These are phyloP conservation scores for Dromiciops gliroides DNA, from an alignment of 2,113 vertebrate species.

Conservation along the genomic window DNA sequence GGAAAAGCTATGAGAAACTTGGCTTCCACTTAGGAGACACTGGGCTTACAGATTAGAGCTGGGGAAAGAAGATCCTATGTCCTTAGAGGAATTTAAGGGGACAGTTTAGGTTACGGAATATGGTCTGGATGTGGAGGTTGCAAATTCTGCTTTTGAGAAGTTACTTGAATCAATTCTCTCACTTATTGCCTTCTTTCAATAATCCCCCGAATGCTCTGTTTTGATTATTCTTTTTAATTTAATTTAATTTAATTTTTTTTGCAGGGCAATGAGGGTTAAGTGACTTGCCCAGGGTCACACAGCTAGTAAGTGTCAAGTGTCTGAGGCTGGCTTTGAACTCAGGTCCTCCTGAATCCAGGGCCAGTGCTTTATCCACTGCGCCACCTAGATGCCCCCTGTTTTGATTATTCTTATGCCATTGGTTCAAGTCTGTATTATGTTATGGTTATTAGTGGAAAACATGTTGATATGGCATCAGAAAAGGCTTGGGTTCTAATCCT, in stretches of 20 bases:
- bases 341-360: too few species aligned
- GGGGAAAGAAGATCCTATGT: neutral
- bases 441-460: neutral
- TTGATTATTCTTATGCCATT: neutral
- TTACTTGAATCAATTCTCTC: neutral
- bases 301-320: too few species aligned
- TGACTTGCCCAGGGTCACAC: too few species aligned
- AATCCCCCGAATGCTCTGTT: neutral
- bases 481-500: neutral
- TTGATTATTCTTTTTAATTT: neutral
- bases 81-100: conserved; percentile 24
- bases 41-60: neutral
- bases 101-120: neutral
- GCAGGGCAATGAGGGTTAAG: too few species aligned
- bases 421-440: neutral
- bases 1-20: neutral
- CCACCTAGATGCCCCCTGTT: rapidly evolving
- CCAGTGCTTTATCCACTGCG: too few species aligned
- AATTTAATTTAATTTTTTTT: too few species aligned
- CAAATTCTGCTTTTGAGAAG: neutral
- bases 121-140: neutral
- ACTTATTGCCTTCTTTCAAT: neutral
- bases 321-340: too few species aligned
- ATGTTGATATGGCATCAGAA: neutral
- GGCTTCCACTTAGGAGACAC: neutral